phyloP scores from a whole-genome alignment of 2,113 vertebrate genomes.

The Gymnogyps californianus region DNA sequence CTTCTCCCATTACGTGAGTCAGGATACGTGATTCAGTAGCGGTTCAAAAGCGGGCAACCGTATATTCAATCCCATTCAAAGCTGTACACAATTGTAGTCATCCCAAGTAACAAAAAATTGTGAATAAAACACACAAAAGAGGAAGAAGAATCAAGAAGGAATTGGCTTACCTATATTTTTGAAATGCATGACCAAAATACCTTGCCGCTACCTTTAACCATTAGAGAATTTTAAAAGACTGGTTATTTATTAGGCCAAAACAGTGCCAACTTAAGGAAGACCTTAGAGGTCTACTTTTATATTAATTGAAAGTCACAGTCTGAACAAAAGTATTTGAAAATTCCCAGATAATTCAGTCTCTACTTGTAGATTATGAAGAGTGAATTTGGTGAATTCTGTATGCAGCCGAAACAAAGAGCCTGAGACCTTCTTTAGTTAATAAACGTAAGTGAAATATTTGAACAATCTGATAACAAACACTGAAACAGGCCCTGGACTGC shows the following conservation, averaged over 20 bases:
- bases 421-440: neutral
- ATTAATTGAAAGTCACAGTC: neutral
- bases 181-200: neutral
- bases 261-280: neutral
- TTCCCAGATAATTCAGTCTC: neutral
- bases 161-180: neutral
- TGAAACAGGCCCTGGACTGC: neutral
- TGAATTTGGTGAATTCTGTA: neutral
- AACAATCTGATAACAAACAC: neutral
- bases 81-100: fast-evolving
- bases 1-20: neutral
- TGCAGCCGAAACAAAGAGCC: neutral
- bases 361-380: neutral
- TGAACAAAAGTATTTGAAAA: neutral
- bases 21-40: neutral
- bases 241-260: neutral
- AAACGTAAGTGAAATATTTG: neutral
- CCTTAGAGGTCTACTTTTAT: neutral
- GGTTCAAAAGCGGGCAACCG: neutral
- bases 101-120: neutral
- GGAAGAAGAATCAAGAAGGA: neutral
- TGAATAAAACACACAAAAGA: neutral
- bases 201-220: neutral
- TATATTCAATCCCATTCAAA: neutral
- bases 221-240: neutral